Percentiles rank a stretch among this genome's conserved stretches.
phyloP scores from a whole-genome alignment of 1,140 invertebrate genomes.

The Saccostrea cuccullata region DNA sequence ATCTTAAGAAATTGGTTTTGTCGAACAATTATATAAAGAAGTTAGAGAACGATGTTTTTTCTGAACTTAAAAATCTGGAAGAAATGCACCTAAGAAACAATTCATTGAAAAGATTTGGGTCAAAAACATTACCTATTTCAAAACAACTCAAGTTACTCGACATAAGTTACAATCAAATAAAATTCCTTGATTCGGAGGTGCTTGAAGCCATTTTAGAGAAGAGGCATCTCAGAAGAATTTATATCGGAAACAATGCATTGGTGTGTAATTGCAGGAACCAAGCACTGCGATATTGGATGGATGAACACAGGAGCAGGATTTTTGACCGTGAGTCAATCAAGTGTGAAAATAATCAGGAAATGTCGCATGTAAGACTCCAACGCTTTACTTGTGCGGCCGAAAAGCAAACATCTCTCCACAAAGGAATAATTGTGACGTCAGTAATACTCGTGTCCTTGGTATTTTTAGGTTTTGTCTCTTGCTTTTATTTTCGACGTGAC shows the following conservation, averaged over 20 bases:
- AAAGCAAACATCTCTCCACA: background rate
- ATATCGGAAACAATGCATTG: slow-evolving; percentile 45
- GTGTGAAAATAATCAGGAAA: slow-evolving; percentile 36
- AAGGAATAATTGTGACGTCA: slow-evolving; percentile 25
- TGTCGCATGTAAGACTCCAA: background rate
- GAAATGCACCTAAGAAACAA: slow-evolving; percentile 50
- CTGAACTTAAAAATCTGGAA: slow-evolving; percentile 32
- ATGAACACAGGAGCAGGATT: slow-evolving; percentile 19
- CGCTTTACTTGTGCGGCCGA: background rate
- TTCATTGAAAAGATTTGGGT: background rate
- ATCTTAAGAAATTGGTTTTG: slow-evolving; percentile 45
- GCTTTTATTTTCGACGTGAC: slow-evolving; percentile 54
- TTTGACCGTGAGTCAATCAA: slow-evolving; percentile 40
- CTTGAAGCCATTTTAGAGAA: background rate
- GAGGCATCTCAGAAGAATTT: background rate
- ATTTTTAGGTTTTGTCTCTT: slow-evolving; percentile 15
- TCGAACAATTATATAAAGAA: slow-evolving; percentile 42
- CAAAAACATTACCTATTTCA: slow-evolving; percentile 1
- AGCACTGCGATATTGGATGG: slow-evolving; percentile 50
- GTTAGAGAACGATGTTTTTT: slow-evolving; percentile 36
- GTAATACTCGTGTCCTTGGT: slow-evolving; percentile 33
- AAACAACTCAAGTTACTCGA: slow-evolving; percentile 27
- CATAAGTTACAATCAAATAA: slow-evolving; percentile 44
- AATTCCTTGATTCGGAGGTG: background rate
- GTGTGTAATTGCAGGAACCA: slow-evolving; percentile 49